Conservation (phyloP, 2,888 invertebrate species). For the Ormyrus thymus region DNA sequence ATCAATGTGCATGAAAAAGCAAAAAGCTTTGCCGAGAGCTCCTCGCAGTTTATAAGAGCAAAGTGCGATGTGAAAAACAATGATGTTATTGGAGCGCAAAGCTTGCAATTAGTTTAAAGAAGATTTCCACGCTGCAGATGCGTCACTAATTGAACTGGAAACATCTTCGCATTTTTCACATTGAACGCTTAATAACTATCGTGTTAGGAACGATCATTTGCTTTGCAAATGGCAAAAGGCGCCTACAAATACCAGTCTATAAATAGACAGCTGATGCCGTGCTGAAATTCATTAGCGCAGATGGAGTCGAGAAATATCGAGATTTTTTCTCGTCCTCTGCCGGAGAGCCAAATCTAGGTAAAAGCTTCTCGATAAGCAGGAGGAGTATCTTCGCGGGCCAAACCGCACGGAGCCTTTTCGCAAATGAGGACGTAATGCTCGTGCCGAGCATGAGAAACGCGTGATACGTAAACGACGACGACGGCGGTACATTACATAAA, state of each 20-base stretch:
- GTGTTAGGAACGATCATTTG: conserved; percentile 12
- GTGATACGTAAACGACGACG: conserved; percentile 67
- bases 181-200: conserved; percentile 51
- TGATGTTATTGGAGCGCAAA: conserved; percentile 57
- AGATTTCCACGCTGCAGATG: conserved; percentile 51
- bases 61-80: conserved; percentile 52
- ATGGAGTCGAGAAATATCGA: conserved; percentile 1
- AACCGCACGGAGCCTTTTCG: conserved; percentile 19
- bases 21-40: conserved; percentile 46
- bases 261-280: neutral
- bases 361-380: conserved; percentile 27
- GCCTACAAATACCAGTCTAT: too few species aligned
- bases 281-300: conserved; percentile 1
- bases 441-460: conserved; percentile 61
- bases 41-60: conserved; percentile 14
- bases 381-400: neutral
- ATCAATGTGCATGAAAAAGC: conserved; percentile 58
- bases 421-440: conserved; percentile 43
- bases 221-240: conserved; percentile 18
- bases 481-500: conserved; percentile 67
- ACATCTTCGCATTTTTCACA: conserved; percentile 42
- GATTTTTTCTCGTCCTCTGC: neutral
- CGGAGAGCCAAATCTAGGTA: conserved; percentile 18
- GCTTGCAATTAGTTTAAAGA: conserved; percentile 53
- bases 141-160: conserved; percentile 54